Evolutionary conservation across 1,140 invertebrate genomes (phyloP).

Genomic region (Chironomus tepperi): DNA sequence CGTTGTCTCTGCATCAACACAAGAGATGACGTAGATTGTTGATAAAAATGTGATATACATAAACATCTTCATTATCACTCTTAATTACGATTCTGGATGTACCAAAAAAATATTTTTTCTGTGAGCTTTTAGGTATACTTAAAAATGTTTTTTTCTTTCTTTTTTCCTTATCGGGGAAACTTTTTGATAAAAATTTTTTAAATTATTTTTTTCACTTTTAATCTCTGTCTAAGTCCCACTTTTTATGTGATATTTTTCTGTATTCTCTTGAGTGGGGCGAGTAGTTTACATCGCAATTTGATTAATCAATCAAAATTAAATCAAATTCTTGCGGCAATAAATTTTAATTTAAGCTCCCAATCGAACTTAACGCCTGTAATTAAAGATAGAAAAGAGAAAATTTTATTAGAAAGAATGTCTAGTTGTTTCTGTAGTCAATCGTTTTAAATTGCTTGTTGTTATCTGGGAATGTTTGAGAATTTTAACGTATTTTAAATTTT

Average conservation of each 20-base stretch:
- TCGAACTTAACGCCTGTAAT: constrained; percentile 3
- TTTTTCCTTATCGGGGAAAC: not conserved
- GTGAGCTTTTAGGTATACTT: no score
- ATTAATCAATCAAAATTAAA: not conserved
- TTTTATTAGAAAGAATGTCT: no score
- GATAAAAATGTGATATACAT: not conserved
- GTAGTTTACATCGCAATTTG: constrained; percentile 6
- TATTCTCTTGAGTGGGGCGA: not conserved
- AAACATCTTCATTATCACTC: not conserved
- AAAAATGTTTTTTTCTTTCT: no score
- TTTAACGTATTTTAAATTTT: no score
- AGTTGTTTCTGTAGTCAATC: no score
- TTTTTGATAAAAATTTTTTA: not conserved
- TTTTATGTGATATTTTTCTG: not conserved
- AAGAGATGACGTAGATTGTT: not conserved
- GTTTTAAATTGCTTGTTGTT: no score
- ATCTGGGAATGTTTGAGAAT: no score
- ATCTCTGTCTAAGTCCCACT: not conserved
- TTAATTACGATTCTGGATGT: no score
- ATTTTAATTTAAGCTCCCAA: not conserved
- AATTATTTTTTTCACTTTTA: not conserved
- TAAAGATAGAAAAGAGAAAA: not conserved
- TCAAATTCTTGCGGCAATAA: not conserved
- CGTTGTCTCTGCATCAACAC: not conserved
- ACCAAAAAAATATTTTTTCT: no score